Evolutionary conservation across 2,797 vertebrate genomes (phyloP), one percentile per base, ranked within the genome.

Genomic region (Chrosomus eos): DNA sequence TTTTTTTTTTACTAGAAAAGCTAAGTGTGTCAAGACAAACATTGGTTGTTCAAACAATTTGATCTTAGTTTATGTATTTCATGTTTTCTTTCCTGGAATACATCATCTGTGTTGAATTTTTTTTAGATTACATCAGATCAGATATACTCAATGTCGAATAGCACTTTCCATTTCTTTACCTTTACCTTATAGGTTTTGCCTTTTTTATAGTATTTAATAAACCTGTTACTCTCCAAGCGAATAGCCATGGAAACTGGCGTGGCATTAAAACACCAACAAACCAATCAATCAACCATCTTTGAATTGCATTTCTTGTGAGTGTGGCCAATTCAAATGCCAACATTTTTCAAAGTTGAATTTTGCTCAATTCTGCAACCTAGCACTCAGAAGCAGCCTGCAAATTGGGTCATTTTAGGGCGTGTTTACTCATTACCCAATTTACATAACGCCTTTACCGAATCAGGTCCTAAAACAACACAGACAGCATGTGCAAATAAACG

Each of bases 401-500:
- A 71, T 58, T n/a, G 23, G 40, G 14, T 10, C 5, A 21, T 73
- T 48, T 48, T 45, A 8, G 19, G 23, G 21, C 8, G 6, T 33
- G 7, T 43, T 58, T 45, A 7, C 38, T 1, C 40, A 58, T 73
- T 13, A 53, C 45, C 16, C 2, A 9, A 68, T 76, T 76, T 83
- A 62, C 73, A 83, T 76, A 40, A 68, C 21, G 2, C 18, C 33
- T 68, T 76, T 21, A 68, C 23, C 14, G 4, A 80, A 48, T 67
- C 40, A 7, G 1, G 43, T 18, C 21, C 62, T 51, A 67, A 67
- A 80, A 80, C 28, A 40, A 70, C 16, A 3, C 33, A 26, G 26
- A 18, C 31, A 53, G 45, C 31, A 21, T 43, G 43, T 80, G 43
- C 58, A 67, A 80, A 80, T 51, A 80, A 80, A 80, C 14, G 7